phyloP scores from a whole-genome alignment of 2,113 vertebrate genomes.

The Regulus satrapa region DNA sequence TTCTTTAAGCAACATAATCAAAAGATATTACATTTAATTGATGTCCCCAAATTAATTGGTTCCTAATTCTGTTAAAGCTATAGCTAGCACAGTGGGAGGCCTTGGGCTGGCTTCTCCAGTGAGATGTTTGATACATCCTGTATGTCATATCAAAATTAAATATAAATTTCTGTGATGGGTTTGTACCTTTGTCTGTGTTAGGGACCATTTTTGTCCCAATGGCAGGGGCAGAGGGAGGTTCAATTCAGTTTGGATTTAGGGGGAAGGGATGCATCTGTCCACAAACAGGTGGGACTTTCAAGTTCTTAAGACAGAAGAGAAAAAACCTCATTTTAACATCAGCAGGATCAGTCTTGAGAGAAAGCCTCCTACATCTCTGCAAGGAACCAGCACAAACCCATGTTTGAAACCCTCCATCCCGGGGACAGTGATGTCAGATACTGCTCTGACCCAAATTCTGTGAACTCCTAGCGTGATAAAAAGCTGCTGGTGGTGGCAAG shows the following conservation, averaged over 20 bases:
- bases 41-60: neutral
- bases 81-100: neutral
- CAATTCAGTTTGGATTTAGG: neutral
- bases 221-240: neutral
- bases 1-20: neutral
- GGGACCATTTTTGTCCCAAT: neutral
- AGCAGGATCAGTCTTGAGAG: neutral
- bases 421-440: neutral
- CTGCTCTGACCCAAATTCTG: neutral
- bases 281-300: neutral
- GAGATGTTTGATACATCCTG: accelerated
- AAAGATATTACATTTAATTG: neutral
- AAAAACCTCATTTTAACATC: neutral
- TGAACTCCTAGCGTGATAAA: accelerated
- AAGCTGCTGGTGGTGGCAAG: neutral
- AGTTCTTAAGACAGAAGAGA: neutral
- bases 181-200: neutral
- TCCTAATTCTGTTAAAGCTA: neutral
- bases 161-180: neutral
- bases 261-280: neutral
- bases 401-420: neutral
- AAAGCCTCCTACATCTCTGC: neutral
- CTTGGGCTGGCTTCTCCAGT: neutral
- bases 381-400: neutral
- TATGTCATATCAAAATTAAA: neutral